Percentiles rank a stretch among this genome's conserved stretches.
Evolutionary conservation across 2,797 vertebrate genomes (phyloP).

Genomic region (Thripadectes ignobilis): DNA sequence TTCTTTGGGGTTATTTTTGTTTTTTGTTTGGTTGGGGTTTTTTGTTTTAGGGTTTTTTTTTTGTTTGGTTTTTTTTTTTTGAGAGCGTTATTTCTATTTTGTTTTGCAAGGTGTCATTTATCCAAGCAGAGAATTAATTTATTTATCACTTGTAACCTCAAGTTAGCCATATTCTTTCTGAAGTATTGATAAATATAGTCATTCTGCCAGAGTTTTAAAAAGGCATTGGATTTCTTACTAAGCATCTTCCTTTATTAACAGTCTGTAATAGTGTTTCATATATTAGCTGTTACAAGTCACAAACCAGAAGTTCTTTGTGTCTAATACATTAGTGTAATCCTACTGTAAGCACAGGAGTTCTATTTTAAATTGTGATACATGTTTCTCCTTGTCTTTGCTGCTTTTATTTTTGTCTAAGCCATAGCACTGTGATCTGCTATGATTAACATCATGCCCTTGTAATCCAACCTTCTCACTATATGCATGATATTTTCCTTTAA

Average conservation of each 20-base stretch:
- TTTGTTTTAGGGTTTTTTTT: no score
- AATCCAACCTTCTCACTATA: constrained; percentile 56
- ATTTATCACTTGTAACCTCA: neutral
- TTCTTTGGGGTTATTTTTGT: no score
- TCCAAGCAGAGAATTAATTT: neutral
- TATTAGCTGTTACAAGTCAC: constrained; percentile 17
- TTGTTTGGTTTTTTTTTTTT: neutral
- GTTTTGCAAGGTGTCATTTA: neutral
- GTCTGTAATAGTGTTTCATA: neutral
- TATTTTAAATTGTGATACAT: constrained; percentile 24
- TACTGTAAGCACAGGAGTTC: constrained; percentile 26
- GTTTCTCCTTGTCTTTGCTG: neutral
- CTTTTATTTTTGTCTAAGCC: constrained; percentile 44
- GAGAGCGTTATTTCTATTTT: neutral
- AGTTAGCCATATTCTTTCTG: neutral
- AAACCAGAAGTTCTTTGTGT: constrained; percentile 35
- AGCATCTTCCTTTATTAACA: neutral
- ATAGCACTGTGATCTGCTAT: constrained; percentile 40
- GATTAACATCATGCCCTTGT: constrained; percentile 73
- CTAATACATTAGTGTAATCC: constrained; percentile 14
- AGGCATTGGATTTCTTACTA: neutral
- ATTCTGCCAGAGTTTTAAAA: neutral
- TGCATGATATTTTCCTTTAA: constrained; percentile 74
- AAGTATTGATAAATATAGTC: neutral
- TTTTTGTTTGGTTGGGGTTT: no score